Evolutionary conservation across 2,888 invertebrate genomes (phyloP).

Genomic region (Eupithecia dodoneata): DNA sequence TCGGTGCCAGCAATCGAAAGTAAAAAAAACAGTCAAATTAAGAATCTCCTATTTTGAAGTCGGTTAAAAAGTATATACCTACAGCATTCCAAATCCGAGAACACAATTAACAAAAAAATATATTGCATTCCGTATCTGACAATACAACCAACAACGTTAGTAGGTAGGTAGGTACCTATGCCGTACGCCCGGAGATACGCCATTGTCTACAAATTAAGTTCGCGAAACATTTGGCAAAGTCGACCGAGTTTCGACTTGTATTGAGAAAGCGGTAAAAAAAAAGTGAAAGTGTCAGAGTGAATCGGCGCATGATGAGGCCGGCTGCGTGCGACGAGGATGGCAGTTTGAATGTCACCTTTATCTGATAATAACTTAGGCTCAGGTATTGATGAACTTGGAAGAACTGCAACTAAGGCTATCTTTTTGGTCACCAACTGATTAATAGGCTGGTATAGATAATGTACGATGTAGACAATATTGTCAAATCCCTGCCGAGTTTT

Average conservation of each 20-base stretch:
- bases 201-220: conserved; percentile 15
- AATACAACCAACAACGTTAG: background rate
- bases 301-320: conserved; percentile 47
- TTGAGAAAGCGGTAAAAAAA: conserved; percentile 78
- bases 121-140: background rate
- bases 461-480: too few relatives aligned
- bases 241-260: conserved; percentile 69
- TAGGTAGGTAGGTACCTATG: background rate
- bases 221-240: conserved; percentile 70
- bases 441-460: too few relatives aligned
- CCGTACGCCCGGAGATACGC: background rate
- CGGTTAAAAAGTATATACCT: too few relatives aligned
- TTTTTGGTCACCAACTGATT: too few relatives aligned
- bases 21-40: too few relatives aligned
- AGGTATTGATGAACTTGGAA: conserved; percentile 6
- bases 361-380: conserved; percentile 37
- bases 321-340: conserved; percentile 54
- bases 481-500: too few relatives aligned
- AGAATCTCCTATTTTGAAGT: too few relatives aligned
- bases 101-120: background rate
- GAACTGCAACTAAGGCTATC: background rate
- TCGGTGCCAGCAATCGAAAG: too few relatives aligned
- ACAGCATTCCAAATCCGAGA: too few relatives aligned
- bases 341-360: conserved; percentile 52
- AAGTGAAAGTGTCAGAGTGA: conserved; percentile 75